Percentiles rank a stretch among this genome's conserved stretches.
phyloP scores from a whole-genome alignment of 2,113 vertebrate species.

The Machaerirhynchus nigripectus region DNA sequence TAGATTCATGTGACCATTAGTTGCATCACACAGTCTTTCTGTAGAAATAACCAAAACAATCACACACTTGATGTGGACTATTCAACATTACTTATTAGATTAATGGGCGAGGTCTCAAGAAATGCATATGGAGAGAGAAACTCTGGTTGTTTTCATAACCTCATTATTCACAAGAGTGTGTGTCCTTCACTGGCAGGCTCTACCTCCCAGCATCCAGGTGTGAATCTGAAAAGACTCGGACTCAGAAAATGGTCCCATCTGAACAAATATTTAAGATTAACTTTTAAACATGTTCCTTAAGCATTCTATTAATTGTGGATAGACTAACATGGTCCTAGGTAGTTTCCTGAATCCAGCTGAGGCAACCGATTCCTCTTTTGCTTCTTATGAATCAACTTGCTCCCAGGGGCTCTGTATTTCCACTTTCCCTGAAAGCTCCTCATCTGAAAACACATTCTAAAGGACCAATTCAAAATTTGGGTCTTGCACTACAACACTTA shows the following conservation, averaged over 20 bases:
- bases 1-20: background rate
- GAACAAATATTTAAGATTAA: background rate
- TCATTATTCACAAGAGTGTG: accelerated
- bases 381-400: background rate
- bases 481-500: background rate
- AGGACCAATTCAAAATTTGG: background rate
- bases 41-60: background rate
- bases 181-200: background rate
- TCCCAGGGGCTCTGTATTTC: background rate
- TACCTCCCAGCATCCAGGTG: background rate
- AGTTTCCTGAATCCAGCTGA: background rate
- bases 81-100: background rate
- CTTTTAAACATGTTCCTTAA: background rate
- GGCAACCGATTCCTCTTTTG: background rate
- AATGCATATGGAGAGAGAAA: background rate
- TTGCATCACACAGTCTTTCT: background rate
- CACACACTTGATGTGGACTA: background rate
- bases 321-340: background rate
- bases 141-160: background rate
- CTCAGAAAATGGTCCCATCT: background rate
- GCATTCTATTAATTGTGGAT: background rate
- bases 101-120: background rate
- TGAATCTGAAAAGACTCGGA: background rate
- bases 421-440: background rate
- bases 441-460: background rate